Conservation (phyloP, 2,888 invertebrate genomes). For the Netelia fuscicornis region DNA sequence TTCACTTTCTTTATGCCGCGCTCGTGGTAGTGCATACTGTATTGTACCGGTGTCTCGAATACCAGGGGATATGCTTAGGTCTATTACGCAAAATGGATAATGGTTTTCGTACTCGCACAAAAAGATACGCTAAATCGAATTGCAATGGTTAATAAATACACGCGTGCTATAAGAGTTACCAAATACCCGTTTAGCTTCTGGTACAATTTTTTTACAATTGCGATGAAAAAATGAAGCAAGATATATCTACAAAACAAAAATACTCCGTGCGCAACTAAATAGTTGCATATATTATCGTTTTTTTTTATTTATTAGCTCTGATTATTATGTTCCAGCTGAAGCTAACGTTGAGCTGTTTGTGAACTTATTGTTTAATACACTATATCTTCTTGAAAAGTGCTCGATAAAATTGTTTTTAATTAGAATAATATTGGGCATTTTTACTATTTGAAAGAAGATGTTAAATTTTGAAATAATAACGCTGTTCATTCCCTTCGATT, state of each 20-base stretch:
- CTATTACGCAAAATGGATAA: slow-evolving; percentile 39
- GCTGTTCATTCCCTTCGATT: too few relatives aligned
- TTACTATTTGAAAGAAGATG: too few relatives aligned
- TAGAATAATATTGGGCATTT: too few relatives aligned
- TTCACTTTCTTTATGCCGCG: slow-evolving; percentile 78
- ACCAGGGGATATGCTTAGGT: slow-evolving; percentile 27
- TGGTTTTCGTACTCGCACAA: neutral
- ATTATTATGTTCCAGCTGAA: too few relatives aligned
- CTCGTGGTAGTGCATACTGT: slow-evolving; percentile 23
- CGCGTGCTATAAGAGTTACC: neutral
- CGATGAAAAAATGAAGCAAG: neutral
- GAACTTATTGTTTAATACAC: too few relatives aligned
- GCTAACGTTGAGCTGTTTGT: too few relatives aligned
- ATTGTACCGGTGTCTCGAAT: slow-evolving; percentile 31
- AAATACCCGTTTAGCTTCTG: neutral
- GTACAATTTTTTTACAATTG: slow-evolving; percentile 3
- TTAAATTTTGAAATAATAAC: too few relatives aligned
- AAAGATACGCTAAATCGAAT: neutral
- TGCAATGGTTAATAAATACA: slow-evolving; percentile 3
- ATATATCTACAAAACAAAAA: neutral
- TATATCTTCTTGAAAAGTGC: too few relatives aligned
- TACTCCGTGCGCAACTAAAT: too few relatives aligned
- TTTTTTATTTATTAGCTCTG: too few relatives aligned
- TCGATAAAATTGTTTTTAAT: too few relatives aligned
- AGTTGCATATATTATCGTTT: too few relatives aligned